Evolutionary conservation across 2,888 invertebrate species (phyloP), one percentile per base, ranked within the genome.

Genomic region (Ormia ochracea): DNA sequence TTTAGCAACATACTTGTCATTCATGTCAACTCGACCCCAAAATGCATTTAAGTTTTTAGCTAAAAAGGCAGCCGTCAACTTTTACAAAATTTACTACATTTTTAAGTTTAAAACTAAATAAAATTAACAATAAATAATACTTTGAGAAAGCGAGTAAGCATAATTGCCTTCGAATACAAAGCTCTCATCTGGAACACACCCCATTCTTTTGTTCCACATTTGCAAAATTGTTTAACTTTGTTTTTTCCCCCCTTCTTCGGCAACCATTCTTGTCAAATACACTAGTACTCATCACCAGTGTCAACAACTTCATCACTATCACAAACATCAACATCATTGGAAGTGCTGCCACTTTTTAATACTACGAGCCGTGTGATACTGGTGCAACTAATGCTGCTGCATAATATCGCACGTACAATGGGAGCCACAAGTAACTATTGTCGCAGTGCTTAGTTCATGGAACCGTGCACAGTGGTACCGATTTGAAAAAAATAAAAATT

Each of bases 221-320:
- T 58, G 23, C 10, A 33, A 68, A 43, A 21, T 26, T 45, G 38
- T 68, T 45, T 56, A 10, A 28, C n/a, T n/a, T n/a, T n/a, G n/a
- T n/a, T 28, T 23, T 48, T 65, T 36, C 12, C 3, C 0, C 19
- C 23, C 5, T 50, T 38, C 38, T 59, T 54, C 43, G 61, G 58
- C 76, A 70, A 63, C 63, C 12, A 26, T 26, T 17, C 48, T 77
- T 77, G 70, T 77, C 69, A 77, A 54, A 69, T 56, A 48, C 43
- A 69, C 56, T 45, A 12, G 33, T 63, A 43, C 48, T 58, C 76
- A 65, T 77, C 76, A 70, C 48, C 41, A 63, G 45, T 52, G 65
- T 65, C 68, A 58, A 56, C 56, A 26, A 33, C 56, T 56, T 43
- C 59, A 70, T 70, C 36, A 70, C n/a, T n/a, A n/a, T n/a, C n/a